These are phyloP conservation scores for Isotomurus palustris DNA, from an alignment of 2,888 invertebrate species.

Conservation along the genomic window DNA sequence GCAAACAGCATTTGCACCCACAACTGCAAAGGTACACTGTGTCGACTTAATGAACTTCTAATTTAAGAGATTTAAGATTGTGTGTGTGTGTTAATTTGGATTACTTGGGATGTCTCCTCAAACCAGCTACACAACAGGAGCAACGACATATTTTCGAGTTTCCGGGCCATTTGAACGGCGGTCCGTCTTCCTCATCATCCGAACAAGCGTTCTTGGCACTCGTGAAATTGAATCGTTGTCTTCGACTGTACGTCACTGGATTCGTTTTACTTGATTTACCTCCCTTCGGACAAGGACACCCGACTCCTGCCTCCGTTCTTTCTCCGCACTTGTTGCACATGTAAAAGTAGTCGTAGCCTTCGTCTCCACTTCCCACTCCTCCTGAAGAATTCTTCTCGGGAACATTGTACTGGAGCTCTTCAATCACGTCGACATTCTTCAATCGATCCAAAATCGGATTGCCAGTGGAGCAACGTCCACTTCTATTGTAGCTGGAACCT, in stretches of 20 bases:
- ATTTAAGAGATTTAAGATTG: not conserved
- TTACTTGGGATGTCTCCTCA: constrained; percentile 34
- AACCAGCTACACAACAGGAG: constrained; percentile 27
- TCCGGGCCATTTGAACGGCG: constrained; percentile 28
- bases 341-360: constrained; percentile 29
- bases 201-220: constrained; percentile 12
- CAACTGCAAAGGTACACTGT: too few relatives aligned
- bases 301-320: constrained; percentile 17
- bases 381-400: constrained; percentile 17
- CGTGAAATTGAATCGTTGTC: constrained; percentile 42
- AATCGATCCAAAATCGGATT: constrained; percentile 31
- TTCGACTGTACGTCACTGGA: constrained; percentile 38
- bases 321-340: constrained; percentile 36
- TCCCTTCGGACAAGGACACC: not conserved
- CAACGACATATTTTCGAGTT: constrained; percentile 19
- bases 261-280: constrained; percentile 5
- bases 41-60: too few relatives aligned
- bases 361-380: constrained; percentile 11
- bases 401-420: constrained; percentile 37
- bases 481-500: not conserved
- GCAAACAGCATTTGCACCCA: constrained; percentile 26
- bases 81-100: not conserved
- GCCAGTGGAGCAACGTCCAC: constrained; percentile 8
- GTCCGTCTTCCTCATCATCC: constrained; percentile 26
- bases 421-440: constrained; percentile 43